Evolutionary conservation across 2,888 invertebrate genomes (phyloP).

Genomic region (Laspeyria flexula): DNA sequence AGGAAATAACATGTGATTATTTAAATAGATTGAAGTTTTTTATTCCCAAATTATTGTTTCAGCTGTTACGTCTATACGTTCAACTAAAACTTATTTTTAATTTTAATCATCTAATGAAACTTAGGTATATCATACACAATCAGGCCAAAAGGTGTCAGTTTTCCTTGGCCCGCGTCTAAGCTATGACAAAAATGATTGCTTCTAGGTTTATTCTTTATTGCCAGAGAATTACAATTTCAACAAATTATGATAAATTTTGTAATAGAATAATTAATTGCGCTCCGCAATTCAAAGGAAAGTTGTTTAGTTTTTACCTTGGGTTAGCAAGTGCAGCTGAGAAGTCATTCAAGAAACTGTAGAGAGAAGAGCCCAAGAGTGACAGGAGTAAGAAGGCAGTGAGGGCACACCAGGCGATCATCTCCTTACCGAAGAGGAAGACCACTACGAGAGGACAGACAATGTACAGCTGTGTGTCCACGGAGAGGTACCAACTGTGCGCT

Average conservation of each 20-base stretch:
- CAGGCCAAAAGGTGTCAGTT: too few species aligned
- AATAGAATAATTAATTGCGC: too few species aligned
- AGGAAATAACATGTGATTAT: background rate
- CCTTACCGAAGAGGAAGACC: constrained; percentile 55
- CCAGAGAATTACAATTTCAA: too few species aligned
- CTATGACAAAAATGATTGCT: too few species aligned
- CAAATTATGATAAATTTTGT: too few species aligned
- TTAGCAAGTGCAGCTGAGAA: constrained; percentile 65
- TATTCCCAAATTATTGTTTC: too few species aligned
- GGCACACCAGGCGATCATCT: constrained; percentile 49
- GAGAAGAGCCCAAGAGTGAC: constrained; percentile 50
- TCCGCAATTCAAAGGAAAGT: background rate
- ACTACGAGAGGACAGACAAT: constrained; percentile 57
- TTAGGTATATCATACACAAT: too few species aligned
- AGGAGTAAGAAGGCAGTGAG: constrained; percentile 45
- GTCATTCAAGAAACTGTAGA: constrained; percentile 62
- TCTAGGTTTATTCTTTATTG: too few species aligned
- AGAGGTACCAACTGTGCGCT: constrained; percentile 64
- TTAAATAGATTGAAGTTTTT: background rate
- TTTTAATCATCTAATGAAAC: too few species aligned
- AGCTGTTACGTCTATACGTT: too few species aligned
- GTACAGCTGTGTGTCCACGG: constrained; percentile 67
- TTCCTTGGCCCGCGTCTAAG: too few species aligned
- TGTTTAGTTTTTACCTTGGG: constrained; percentile 60
- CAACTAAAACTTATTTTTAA: too few species aligned